Conservation (phyloP, 2,113 vertebrate species). For the Macaca fascicularis region T2T-MFA8v1.1 NC_088388.1:84235001-84235500, state of each 20-base stretch:
- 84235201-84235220: background rate
- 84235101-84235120: background rate
- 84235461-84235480: background rate
- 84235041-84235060: background rate
- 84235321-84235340: background rate
- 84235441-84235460: slow-evolving; percentile 29
- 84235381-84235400: background rate
- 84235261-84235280: background rate
- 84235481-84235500: background rate
- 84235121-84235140: background rate
- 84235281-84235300: background rate
- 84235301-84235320: background rate
- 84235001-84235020: background rate
- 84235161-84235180: background rate
- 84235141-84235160: background rate
- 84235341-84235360: background rate
- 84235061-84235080: background rate
- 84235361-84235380: background rate
- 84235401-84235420: background rate
- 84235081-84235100: background rate
- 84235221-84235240: background rate
- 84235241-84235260: background rate
- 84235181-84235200: background rate
- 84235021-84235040: background rate
- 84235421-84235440: background rate